Evolutionary conservation across 2,113 vertebrate species (phyloP), one percentile per base, ranked within the genome.

Genomic region (Plotosus lineatus): DNA sequence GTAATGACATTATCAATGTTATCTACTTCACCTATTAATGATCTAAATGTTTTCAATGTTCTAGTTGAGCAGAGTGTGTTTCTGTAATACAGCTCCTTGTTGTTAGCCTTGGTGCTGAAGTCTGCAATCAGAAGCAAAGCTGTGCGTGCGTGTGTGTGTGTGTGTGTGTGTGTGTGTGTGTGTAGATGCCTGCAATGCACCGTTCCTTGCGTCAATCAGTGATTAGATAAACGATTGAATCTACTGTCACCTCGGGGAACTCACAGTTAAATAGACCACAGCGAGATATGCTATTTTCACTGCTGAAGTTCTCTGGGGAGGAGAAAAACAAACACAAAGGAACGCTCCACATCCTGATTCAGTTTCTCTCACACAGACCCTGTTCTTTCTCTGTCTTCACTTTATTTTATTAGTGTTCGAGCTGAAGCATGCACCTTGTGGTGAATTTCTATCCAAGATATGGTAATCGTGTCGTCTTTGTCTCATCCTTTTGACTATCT

Each of bases 211-310:
- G 42, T 77, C 74, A 81, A 75, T 81, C 61, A 73, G 85, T 75
- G 85, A 86, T 86, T 86, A 86, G 79, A 55, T 60, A 79, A 81
- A 79, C 60, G 72, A 65, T 78, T 61, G 77, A 83, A 79, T 81
- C 46, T 83, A 69, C 76, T 48, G 33, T 53, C 78, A 82, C 83
- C 71, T 86, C 33, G 33, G 60, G 75, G 69, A 77, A 73, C 80
- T 75, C 75, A 46, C 83, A 74, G 85, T 86, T 84, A 79, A 86
- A 84, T 82, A 84, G 85, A 86, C 85, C 82, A 77, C 79, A 77
- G 63, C 56, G 76, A 79, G 65, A 73, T 56, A 56, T 79, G 75
- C 85, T 86, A 77, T 86, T 86, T 86, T 74, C 46, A 77, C 82
- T 78, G 60, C 58, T 33, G 66, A 46, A 40, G n/a, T 69, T 51